Base-by-base conservation (phyloP, 2,888 invertebrate species). In the Dicyrtoma fusca region DNA sequence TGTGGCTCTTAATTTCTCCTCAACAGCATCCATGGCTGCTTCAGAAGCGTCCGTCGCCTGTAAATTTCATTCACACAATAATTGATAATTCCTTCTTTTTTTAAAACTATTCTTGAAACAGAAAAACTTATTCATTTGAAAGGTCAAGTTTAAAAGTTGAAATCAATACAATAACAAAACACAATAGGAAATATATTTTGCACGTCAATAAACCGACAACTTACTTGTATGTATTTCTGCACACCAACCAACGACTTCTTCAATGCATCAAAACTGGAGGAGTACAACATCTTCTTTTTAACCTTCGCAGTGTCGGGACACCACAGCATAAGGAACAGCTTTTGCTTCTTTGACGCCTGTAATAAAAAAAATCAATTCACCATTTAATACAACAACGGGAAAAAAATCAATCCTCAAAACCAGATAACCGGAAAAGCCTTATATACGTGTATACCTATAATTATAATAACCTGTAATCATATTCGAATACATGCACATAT, bases 241-340 rank as follows among this genome's bases (percentile, higher is more conserved):
- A 97, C 94, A 82, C 97, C 97, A 78, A 95, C 95, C 84, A 99
- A 88, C 76, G 96, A 94, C 85, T 95, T 95, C 88, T 97, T 97
- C 85, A 99, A 88, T 83, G 97, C 97, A 86, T 97, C 96, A 84
- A 98, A 98, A 82, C 97, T 97, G 88, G 96, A 96, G 85, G 88
- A 89, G 86, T 91, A 90, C 84, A 90, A 86, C 90, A 90, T 90
- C 86, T 90, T 90, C 87, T 90, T 89, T 86, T 89, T 90, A 81
- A 92, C 89, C 87, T 94, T 95, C 82, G 98, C 96, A 85, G 93
- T 94, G 87, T 98, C 97, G 59, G 97, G 97, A 89, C 97, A 96
- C 96, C 96, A 96, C 84, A 94, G 94, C 93, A 97, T 95, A 84
- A 97, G 90, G 89, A 97, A 94, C 82, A 97, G 87, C 86, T 97